Evolutionary conservation across 1,140 invertebrate species (phyloP), one percentile per base, ranked within the genome.

Genomic region (Alviniconcha marisindica): DNA sequence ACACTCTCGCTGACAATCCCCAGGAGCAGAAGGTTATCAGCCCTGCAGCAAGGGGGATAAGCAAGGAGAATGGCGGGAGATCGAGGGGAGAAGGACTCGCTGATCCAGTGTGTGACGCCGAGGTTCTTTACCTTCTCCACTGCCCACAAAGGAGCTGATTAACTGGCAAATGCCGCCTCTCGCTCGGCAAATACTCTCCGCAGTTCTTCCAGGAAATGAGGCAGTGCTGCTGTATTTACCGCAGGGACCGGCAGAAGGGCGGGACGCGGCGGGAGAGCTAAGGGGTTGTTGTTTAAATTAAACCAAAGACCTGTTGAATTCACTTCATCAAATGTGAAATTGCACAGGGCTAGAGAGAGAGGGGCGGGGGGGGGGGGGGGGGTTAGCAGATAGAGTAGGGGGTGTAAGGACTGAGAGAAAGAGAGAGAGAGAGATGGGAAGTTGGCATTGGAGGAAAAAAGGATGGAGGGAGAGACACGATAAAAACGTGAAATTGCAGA

Each of bases 91-190:
- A 78, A 42, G 31, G 76, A 63, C n/a, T 63, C 48, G 76, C 36
- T 76, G 73, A 54, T 44, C 0, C 38, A 56, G 79, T 82, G 31
- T 31, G 5, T 42, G 66, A 33, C 76, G 74, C 42, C 31, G n/a
- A 31, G 63, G 40, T 83, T 60, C 12, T n/a, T 38, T n/a, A n/a
- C 24, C 36, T 7, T 14, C 31, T 18, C 42, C 33, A 76, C 24
- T 42, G 36, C 38, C 73, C 73, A 76, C 73, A 76, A n/a, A 12
- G 73, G 24, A 4, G 38, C 40, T 76, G 73, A 76, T 76, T 76
- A 76, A 38, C 73, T 76, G 73, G 73, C 73, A 76, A 44, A 76
- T 76, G 73, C 73, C n/a, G 73, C 15, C 42, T 18, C 38, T 76
- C 38, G 12, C 73, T 42, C 38, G 73, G 73, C 73, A 76, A 76